Conservation (phyloP, 2,888 invertebrate genomes). For the Nipponacmea schrenckii region DNA sequence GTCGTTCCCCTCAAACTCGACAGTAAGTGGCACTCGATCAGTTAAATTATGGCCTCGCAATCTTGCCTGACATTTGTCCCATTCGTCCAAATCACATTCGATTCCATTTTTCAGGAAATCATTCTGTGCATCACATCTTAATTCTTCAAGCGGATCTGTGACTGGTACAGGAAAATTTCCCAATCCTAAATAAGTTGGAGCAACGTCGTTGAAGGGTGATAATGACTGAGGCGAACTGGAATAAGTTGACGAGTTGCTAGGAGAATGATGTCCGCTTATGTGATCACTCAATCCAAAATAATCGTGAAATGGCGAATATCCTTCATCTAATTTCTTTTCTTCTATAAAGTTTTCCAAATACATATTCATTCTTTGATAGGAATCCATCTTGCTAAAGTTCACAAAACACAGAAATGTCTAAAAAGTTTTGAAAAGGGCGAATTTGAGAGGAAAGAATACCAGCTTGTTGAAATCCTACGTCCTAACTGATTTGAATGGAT, state of each 20-base stretch:
- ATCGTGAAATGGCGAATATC: constrained; percentile 28
- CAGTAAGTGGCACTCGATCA: constrained; percentile 8
- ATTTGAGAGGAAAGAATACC: constrained; percentile 5
- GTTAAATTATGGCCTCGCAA: constrained; percentile 31
- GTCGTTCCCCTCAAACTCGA: constrained; percentile 24
- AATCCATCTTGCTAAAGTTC: background rate
- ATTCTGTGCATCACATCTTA: constrained; percentile 2
- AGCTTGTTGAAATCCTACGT: background rate
- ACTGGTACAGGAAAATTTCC: background rate
- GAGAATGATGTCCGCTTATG: background rate
- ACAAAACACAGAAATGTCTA: background rate
- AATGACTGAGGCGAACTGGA: background rate
- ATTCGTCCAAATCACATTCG: constrained; percentile 42
- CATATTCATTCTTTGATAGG: background rate
- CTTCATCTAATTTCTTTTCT: background rate
- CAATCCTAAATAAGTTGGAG: background rate
- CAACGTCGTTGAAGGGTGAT: background rate
- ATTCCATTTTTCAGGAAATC: constrained; percentile 42
- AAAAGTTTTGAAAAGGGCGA: background rate
- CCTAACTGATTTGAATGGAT: background rate
- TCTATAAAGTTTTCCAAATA: constrained; percentile 3
- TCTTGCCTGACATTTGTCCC: constrained; percentile 38
- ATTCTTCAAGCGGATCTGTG: background rate
- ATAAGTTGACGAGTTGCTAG: background rate
- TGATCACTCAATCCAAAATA: constrained; percentile 26